phyloP scores from a whole-genome alignment of 2,888 invertebrate genomes.

The Cistogaster globosa region DNA sequence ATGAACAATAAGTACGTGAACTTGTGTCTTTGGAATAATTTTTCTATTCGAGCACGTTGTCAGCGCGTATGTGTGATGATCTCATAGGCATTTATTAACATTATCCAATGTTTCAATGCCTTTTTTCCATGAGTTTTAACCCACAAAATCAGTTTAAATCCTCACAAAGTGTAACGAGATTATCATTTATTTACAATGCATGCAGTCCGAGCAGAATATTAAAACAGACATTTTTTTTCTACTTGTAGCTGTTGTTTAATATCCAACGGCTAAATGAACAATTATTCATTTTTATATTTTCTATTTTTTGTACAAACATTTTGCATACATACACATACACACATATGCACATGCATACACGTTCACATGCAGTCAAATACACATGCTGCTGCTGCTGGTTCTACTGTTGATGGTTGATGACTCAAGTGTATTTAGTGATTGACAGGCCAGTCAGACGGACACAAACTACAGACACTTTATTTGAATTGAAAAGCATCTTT shows the following conservation, averaged over 20 bases:
- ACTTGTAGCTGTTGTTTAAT: conserved; percentile 11
- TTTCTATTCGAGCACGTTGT: conserved; percentile 35
- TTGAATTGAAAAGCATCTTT: conserved; percentile 60
- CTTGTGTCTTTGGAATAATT: conserved; percentile 41
- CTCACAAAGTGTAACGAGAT: conserved; percentile 63
- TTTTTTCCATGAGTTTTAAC: conserved; percentile 55
- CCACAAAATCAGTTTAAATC: conserved; percentile 68
- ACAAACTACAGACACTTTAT: conserved; percentile 44
- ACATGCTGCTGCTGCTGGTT: conserved; percentile 17
- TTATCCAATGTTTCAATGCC: conserved; percentile 41
- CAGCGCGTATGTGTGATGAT: conserved; percentile 15
- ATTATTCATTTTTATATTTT: conserved; percentile 60
- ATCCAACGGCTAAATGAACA: conserved; percentile 56
- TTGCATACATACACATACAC: not conserved
- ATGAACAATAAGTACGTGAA: conserved; percentile 37
- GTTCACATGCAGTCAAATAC: not conserved
- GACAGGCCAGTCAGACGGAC: conserved; percentile 50
- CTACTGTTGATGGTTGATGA: conserved; percentile 19
- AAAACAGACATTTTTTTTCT: conserved; percentile 24
- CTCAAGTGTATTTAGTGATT: conserved; percentile 57
- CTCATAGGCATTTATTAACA: conserved; percentile 55
- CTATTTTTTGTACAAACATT: conserved; percentile 5
- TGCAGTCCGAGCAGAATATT: conserved; percentile 49
- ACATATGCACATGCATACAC: not conserved
- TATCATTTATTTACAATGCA: conserved; percentile 54